Evolutionary conservation across 2,888 invertebrate species (phyloP).

Genomic region (Carabus problematicus): DNA sequence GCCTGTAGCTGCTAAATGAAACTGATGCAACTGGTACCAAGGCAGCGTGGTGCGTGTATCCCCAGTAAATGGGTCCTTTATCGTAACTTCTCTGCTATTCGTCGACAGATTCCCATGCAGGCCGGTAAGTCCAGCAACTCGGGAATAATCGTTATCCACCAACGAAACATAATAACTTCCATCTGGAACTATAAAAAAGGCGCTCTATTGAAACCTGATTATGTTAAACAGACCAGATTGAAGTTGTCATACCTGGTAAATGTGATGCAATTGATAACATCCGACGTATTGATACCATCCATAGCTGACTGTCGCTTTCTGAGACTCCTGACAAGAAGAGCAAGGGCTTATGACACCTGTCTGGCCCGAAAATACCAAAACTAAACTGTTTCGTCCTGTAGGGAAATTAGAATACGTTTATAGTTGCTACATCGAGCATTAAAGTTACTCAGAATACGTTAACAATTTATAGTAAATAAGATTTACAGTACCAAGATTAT

Average conservation of each 20-base stretch:
- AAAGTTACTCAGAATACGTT: background rate
- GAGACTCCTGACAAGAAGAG: constrained; percentile 70
- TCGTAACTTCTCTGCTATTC: constrained; percentile 63
- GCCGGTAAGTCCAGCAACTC: constrained; percentile 66
- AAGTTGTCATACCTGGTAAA: constrained; percentile 53
- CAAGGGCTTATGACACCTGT: constrained; percentile 67
- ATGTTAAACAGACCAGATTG: constrained; percentile 17
- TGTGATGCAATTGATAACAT: constrained; percentile 60
- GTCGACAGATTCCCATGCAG: constrained; percentile 66
- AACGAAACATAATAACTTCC: constrained; percentile 68
- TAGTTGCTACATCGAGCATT: background rate
- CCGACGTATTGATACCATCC: constrained; percentile 71
- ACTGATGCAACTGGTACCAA: constrained; percentile 68
- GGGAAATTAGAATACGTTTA: constrained; percentile 12
- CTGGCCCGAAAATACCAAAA: constrained; percentile 70
- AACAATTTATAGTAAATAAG: background rate
- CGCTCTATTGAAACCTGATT: background rate
- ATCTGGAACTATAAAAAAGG: constrained; percentile 56
- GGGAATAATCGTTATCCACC: constrained; percentile 69
- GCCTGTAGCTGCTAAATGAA: constrained; percentile 62
- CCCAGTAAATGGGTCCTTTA: constrained; percentile 63
- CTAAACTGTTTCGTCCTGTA: constrained; percentile 70
- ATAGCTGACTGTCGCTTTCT: constrained; percentile 70
- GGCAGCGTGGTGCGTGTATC: constrained; percentile 63
- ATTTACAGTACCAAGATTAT: background rate